These are phyloP conservation scores for Paedocypris sp. DNA, from an alignment of 2,113 vertebrate genomes.

Conservation along the genomic window DNA sequence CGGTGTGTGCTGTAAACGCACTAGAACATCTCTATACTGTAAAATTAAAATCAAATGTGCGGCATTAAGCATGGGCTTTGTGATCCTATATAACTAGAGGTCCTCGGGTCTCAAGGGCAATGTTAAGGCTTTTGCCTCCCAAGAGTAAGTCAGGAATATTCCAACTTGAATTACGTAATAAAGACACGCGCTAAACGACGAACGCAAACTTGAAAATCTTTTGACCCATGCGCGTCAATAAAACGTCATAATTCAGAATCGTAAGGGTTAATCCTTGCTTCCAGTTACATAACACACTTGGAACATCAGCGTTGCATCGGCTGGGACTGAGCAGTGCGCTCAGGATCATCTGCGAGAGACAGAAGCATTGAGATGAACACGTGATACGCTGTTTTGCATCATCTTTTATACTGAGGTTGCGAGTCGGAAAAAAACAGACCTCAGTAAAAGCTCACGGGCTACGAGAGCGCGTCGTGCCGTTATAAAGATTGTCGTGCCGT, in stretches of 20 bases:
- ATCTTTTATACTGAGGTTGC: constrained; percentile 23
- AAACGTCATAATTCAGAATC: neutral
- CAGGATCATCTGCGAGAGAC: neutral
- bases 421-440: constrained; percentile 1
- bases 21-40: too few species aligned
- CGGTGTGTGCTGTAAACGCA: too few species aligned
- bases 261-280: constrained; percentile 33
- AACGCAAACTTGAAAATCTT: neutral
- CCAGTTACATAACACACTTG: constrained; percentile 57
- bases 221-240: neutral
- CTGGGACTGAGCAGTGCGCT: constrained; percentile 32
- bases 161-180: too few species aligned
- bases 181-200: too few species aligned
- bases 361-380: neutral
- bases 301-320: constrained; percentile 36
- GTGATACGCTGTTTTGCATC: neutral
- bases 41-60: too few species aligned
- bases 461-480: neutral
- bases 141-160: too few species aligned
- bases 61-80: too few species aligned
- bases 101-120: too few species aligned
- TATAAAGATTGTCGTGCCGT: too few species aligned
- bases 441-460: constrained; percentile 1
- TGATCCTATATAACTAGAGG: too few species aligned
- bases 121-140: too few species aligned